Evolutionary conservation across 2,113 vertebrate genomes (phyloP).

Genomic region (Columbina picui): DNA sequence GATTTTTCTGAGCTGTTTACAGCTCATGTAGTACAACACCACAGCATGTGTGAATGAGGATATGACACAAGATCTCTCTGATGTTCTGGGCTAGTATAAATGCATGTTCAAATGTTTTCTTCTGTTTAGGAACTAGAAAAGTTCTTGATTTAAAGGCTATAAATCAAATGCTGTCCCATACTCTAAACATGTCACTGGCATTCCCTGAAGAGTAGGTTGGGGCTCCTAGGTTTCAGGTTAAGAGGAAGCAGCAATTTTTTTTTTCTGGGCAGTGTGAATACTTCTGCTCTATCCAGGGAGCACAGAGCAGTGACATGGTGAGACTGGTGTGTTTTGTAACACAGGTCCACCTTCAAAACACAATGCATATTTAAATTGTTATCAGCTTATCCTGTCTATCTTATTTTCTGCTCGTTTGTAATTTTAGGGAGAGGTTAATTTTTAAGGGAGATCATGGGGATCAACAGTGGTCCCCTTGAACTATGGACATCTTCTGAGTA

Average conservation of each 20-base stretch:
- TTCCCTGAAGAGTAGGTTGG: neutral
- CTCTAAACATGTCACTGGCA: neutral
- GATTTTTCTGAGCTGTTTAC: conserved; percentile 10
- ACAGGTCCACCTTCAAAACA: neutral
- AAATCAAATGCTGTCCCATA: neutral
- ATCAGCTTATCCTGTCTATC: neutral
- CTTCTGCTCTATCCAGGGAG: neutral
- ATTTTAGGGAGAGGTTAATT: neutral
- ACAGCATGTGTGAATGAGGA: neutral
- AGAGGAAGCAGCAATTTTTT: neutral
- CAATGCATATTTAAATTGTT: neutral
- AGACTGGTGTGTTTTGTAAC: neutral
- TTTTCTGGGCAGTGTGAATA: too few species aligned
- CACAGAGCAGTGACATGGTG: neutral
- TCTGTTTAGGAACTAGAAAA: neutral
- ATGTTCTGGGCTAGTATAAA: neutral
- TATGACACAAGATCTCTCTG: neutral
- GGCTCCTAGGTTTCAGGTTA: neutral
- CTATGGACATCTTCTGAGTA: neutral
- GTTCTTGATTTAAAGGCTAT: neutral
- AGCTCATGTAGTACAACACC: neutral
- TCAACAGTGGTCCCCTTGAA: neutral
- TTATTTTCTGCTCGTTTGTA: neutral
- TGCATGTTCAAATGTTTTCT: neutral
- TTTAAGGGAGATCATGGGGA: neutral